These are phyloP conservation scores for Notospermus geniculatus DNA, from an alignment of 1,140 invertebrate species.

Conservation along the genomic window DNA sequence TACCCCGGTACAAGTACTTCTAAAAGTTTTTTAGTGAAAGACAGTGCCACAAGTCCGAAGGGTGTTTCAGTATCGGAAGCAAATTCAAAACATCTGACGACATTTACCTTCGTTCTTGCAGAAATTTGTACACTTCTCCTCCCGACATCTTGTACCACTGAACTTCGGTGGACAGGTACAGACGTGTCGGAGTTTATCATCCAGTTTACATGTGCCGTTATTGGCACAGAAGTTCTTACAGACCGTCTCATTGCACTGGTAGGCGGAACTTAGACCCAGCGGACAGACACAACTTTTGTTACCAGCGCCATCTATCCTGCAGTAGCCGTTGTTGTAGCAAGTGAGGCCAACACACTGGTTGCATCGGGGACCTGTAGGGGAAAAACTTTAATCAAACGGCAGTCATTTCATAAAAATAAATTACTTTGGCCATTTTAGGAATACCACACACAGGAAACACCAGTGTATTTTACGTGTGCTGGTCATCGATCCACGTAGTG, in stretches of 20 bases:
- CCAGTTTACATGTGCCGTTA: not conserved
- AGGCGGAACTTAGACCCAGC: not conserved
- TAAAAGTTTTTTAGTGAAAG: no score
- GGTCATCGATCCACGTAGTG: no score
- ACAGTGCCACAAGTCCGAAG: no score
- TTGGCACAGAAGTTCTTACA: conserved; percentile 1
- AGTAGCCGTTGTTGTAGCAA: conserved; percentile 63
- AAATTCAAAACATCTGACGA: not conserved
- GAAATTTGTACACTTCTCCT: not conserved
- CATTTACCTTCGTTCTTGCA: not conserved
- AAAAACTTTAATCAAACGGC: conserved; percentile 1
- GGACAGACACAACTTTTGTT: not conserved
- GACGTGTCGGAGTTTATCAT: not conserved
- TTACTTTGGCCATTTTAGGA: not conserved
- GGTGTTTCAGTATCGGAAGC: not conserved
- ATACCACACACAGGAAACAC: no score
- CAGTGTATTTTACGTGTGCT: no score
- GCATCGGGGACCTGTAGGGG: conserved; percentile 57
- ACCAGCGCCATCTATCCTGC: conserved; percentile 46
- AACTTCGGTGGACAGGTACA: not conserved
- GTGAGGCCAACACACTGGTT: conserved; percentile 61
- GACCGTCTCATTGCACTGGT: not conserved
- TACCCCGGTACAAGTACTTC: not conserved
- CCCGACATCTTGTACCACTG: not conserved
- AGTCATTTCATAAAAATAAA: conserved; percentile 14